Percentiles rank a stretch among this genome's conserved stretches.
These are phyloP conservation scores for Parus major DNA, from an alignment of 2,113 vertebrate species.

Conservation along the genomic window DNA sequence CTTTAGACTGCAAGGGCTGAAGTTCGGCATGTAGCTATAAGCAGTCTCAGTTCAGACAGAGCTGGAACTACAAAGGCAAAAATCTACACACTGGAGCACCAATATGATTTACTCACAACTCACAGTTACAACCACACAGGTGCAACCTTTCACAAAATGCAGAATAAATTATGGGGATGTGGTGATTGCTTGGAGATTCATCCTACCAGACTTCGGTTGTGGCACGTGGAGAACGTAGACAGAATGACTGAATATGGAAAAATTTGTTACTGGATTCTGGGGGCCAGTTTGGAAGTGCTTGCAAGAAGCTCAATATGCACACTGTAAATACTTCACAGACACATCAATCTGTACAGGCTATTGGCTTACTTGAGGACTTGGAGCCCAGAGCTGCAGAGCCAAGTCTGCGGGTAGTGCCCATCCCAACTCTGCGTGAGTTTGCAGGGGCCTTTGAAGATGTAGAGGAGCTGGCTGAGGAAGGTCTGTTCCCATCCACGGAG, in stretches of 20 bases:
- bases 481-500: slow-evolving; percentile 94
- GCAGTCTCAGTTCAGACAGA: neutral
- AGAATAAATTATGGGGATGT: neutral
- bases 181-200: neutral
- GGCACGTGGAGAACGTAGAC: neutral
- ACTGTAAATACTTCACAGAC: neutral
- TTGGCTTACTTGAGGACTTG: slow-evolving; percentile 82
- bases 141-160: neutral
- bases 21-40: neutral
- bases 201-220: rapidly evolving
- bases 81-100: neutral
- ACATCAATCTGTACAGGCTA: neutral
- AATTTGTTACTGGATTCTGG: neutral
- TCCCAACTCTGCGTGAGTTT: slow-evolving; percentile 80
- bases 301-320: neutral
- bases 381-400: slow-evolving; percentile 79
- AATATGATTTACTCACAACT: neutral
- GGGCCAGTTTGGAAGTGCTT: neutral
- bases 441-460: slow-evolving; percentile 87
- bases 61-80: neutral
- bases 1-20: neutral
- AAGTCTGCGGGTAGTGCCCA: slow-evolving; percentile 84
- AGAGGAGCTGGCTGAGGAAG: slow-evolving; percentile 92
- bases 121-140: neutral
- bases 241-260: neutral